phyloP scores from a whole-genome alignment of 2,797 vertebrate species.

The Gouania willdenowi region DNA sequence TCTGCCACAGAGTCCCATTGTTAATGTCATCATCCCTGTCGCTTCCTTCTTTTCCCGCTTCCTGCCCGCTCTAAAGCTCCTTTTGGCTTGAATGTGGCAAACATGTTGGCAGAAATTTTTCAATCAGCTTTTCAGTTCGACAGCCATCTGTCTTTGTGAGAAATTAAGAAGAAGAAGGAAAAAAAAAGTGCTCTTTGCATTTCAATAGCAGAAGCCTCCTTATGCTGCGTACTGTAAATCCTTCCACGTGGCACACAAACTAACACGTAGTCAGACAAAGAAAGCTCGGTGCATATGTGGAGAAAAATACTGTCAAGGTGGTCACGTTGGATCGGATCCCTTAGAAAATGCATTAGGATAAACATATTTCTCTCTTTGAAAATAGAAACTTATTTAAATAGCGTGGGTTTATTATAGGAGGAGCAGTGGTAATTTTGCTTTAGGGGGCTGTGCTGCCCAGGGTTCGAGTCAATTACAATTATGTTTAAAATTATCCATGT shows the following conservation, averaged over 20 bases:
- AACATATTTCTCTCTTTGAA: not conserved
- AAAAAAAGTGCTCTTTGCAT: constrained; percentile 14
- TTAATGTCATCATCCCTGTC: constrained; percentile 7
- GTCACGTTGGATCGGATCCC: not conserved
- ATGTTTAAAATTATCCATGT: too few species aligned
- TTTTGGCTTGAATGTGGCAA: constrained; percentile 29
- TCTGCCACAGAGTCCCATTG: constrained; percentile 3
- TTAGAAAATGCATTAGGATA: constrained; percentile 1
- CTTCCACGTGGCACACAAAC: constrained; percentile 14
- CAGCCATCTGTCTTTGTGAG: constrained; percentile 42
- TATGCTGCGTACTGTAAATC: constrained; percentile 22
- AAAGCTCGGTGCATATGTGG: constrained; percentile 6
- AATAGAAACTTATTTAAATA: not conserved
- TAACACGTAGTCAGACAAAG: constrained; percentile 1
- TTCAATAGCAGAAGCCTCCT: constrained; percentile 24
- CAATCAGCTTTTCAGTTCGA: constrained; percentile 20
- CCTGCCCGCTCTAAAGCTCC: not conserved
- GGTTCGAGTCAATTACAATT: too few species aligned
- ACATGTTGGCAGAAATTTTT: constrained; percentile 27
- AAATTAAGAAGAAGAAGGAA: constrained; percentile 5
- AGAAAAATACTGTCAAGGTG: not conserved
- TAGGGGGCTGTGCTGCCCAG: too few species aligned
- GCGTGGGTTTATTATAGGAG: not conserved
- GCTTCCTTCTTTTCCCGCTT: not conserved
- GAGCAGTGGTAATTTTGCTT: too few species aligned